Conservation (phyloP, 2,113 vertebrate genomes). For the Clarias gariepinus region DNA sequence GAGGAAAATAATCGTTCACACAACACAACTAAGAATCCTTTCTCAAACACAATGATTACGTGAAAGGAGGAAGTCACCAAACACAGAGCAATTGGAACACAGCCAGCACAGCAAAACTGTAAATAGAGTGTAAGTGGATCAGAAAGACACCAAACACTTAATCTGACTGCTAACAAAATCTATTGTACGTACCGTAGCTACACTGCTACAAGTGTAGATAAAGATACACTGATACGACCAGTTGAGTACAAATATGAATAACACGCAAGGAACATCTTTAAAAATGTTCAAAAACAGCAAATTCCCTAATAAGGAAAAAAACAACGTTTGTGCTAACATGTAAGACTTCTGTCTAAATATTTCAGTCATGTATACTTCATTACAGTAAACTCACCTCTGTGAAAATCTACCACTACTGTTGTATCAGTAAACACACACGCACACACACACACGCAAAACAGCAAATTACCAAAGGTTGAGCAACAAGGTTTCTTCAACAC, state of each 20-base stretch:
- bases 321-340: conserved; percentile 39
- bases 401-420: conserved; percentile 42
- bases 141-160: conserved; percentile 35
- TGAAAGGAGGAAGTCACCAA: neutral
- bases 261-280: conserved; percentile 35
- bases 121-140: conserved; percentile 24
- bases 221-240: conserved; percentile 47
- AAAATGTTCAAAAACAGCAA: conserved; percentile 37
- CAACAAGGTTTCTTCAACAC: conserved; percentile 36
- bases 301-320: conserved; percentile 33
- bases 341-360: conserved; percentile 39
- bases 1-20: neutral
- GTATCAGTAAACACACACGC: conserved; percentile 39
- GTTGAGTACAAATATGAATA: conserved; percentile 46
- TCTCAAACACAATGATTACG: neutral
- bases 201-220: conserved; percentile 52
- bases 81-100: conserved; percentile 24
- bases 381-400: conserved; percentile 19
- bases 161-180: conserved; percentile 39
- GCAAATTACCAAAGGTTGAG: conserved; percentile 5
- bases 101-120: conserved; percentile 47
- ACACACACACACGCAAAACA: conserved; percentile 41
- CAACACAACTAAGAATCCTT: neutral
- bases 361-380: conserved; percentile 40
- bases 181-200: conserved; percentile 23